Evolutionary conservation across 2,797 vertebrate species (phyloP).

Genomic region (Anomalospiza imberbis): DNA sequence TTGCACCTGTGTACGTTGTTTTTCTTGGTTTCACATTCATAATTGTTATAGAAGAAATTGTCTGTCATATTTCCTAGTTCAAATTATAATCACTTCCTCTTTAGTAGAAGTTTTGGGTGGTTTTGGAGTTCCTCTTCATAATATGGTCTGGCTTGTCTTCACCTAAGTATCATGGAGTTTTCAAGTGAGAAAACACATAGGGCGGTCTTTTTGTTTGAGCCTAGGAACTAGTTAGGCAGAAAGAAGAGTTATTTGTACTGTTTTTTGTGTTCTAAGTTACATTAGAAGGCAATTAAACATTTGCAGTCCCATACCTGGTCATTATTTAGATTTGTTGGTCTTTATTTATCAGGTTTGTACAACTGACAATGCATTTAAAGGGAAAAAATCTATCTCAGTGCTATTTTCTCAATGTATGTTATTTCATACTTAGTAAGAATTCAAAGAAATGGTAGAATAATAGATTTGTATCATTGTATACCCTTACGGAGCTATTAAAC

Average conservation of each 20-base stretch:
- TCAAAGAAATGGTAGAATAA: not conserved
- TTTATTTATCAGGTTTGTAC: not conserved
- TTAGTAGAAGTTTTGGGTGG: not conserved
- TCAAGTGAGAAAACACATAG: not conserved
- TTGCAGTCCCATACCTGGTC: not conserved
- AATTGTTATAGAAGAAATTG: not conserved
- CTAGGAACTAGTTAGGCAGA: not conserved
- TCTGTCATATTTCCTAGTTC: not conserved
- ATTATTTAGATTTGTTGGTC: not conserved
- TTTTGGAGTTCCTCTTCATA: not conserved
- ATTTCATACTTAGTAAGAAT: constrained; percentile 10
- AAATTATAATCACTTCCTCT: not conserved
- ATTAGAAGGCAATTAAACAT: not conserved
- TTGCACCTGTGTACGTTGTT: not conserved
- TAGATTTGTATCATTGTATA: not conserved
- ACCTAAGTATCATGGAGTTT: not conserved
- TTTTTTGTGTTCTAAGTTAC: not conserved
- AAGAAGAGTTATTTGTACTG: not conserved
- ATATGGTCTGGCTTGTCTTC: not conserved
- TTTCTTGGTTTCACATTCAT: not conserved
- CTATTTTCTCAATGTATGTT: not conserved
- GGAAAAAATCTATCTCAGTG: not conserved
- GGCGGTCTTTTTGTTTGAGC: not conserved
- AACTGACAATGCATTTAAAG: not conserved
- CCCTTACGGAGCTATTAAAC: not conserved